A percentile compares a stretch with the other conserved stretches of the same genome.
Evolutionary conservation across 2,113 vertebrate genomes (phyloP).

Genomic region (Notechis scutatus): DNA sequence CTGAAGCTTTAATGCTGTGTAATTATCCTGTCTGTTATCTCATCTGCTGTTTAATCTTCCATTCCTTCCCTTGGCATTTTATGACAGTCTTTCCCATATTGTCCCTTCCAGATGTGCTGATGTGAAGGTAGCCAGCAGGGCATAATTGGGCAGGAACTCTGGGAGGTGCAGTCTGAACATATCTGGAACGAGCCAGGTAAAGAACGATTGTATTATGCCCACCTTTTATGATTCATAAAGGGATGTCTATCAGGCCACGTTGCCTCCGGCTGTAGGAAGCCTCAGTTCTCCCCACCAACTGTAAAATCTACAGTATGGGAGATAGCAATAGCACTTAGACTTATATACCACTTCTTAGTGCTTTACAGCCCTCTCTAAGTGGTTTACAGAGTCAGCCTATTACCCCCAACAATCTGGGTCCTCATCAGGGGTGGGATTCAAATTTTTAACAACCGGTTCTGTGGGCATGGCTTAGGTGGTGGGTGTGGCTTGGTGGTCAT

Average conservation of each 20-base stretch:
- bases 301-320: background rate
- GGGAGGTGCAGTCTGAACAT: background rate
- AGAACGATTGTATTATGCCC: background rate
- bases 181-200: background rate
- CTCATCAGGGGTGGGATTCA: too few relatives aligned
- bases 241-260: background rate
- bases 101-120: background rate
- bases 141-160: background rate
- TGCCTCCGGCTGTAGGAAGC: background rate
- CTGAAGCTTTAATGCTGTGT: constrained; percentile 65
- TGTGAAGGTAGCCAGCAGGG: background rate
- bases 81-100: constrained; percentile 17
- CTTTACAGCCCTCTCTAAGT: too few relatives aligned
- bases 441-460: too few relatives aligned
- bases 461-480: too few relatives aligned
- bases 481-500: too few relatives aligned
- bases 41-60: constrained; percentile 69
- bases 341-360: too few relatives aligned
- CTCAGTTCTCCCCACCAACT: background rate
- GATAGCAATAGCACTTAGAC: too few relatives aligned
- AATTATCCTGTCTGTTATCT: constrained; percentile 77
- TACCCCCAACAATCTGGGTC: too few relatives aligned
- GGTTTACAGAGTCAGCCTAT: too few relatives aligned
- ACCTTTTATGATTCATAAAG: background rate
- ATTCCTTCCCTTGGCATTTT: constrained; percentile 63